phyloP scores from a whole-genome alignment of 2,797 vertebrate genomes.

The Diceros bicornis region DNA sequence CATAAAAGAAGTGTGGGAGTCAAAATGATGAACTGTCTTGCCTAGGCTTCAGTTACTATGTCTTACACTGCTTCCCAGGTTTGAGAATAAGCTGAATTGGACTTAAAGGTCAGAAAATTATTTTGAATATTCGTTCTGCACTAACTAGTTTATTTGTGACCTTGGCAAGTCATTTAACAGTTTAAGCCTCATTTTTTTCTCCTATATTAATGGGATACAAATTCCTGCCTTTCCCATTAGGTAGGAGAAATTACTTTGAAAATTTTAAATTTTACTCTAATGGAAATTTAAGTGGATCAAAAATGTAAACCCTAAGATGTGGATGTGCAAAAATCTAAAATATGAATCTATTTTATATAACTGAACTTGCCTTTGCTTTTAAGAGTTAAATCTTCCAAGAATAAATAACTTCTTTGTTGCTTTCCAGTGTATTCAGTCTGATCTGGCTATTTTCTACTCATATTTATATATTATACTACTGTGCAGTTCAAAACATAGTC shows the following conservation, averaged over 20 bases:
- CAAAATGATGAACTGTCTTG: not conserved
- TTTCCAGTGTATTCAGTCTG: not conserved
- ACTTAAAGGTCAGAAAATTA: constrained; percentile 7
- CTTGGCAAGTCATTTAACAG: not conserved
- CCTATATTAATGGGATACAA: not conserved
- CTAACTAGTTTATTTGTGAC: not conserved
- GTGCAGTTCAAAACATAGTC: not conserved
- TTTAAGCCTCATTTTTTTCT: not conserved
- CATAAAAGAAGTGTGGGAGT: not conserved
- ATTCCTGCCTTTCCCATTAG: not conserved
- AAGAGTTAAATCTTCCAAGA: not conserved
- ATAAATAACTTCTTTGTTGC: not conserved
- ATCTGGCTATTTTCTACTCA: not conserved
- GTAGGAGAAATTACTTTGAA: constrained; percentile 7
- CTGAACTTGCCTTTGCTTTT: not conserved
- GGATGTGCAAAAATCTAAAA: constrained; percentile 2
- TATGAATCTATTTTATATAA: constrained; percentile 24
- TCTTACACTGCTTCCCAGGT: not conserved
- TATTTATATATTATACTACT: not conserved
- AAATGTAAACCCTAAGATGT: not conserved
- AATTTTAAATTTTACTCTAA: not conserved
- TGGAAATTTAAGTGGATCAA: not conserved
- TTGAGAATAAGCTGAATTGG: not conserved
- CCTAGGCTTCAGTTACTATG: not conserved
- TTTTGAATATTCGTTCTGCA: not conserved